These are phyloP conservation scores for Chaetoderma sp. DNA, from an alignment of 2,888 invertebrate species.

Conservation along the genomic window DNA sequence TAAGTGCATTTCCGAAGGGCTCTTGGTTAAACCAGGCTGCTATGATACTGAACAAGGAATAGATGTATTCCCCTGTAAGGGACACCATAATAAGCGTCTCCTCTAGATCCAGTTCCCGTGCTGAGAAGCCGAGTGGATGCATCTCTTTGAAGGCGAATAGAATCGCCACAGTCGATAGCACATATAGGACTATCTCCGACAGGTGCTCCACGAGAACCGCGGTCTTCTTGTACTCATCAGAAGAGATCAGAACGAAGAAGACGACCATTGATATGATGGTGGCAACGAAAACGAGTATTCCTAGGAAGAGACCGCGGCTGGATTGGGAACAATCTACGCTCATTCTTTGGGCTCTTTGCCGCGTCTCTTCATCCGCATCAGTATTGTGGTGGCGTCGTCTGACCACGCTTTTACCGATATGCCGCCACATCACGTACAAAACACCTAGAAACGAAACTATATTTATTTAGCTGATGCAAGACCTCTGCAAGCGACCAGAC, in stretches of 20 bases:
- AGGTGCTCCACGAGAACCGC: slow-evolving; percentile 92
- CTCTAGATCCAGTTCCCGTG: slow-evolving; percentile 46
- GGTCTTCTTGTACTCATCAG: slow-evolving; percentile 82
- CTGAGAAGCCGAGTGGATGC: slow-evolving; percentile 70
- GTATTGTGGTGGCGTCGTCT: slow-evolving; percentile 13
- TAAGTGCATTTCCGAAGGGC: slow-evolving; percentile 85
- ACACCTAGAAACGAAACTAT: slow-evolving; percentile 74
- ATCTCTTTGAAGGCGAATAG: slow-evolving; percentile 86
- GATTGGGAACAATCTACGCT: slow-evolving; percentile 89
- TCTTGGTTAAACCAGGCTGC: slow-evolving; percentile 85
- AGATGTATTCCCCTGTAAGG: slow-evolving; percentile 91
- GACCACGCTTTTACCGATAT: slow-evolving; percentile 73
- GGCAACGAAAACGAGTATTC: slow-evolving; percentile 75
- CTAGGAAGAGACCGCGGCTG: slow-evolving; percentile 86
- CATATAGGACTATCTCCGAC: slow-evolving; percentile 88
- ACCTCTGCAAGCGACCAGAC: too few relatives aligned
- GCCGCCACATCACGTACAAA: slow-evolving; percentile 94
- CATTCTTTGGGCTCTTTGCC: slow-evolving; percentile 31
- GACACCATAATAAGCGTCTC: slow-evolving; percentile 83
- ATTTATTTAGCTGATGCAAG: not conserved
- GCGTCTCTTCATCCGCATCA: slow-evolving; percentile 27
- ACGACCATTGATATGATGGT: slow-evolving; percentile 81
- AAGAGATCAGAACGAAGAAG: slow-evolving; percentile 89
- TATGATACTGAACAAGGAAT: slow-evolving; percentile 92
- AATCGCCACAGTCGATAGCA: slow-evolving; percentile 87